A percentile compares a stretch with the other conserved stretches of the same genome.
Conservation (phyloP, 2,113 vertebrate species). For the Corvus moneduloides region DNA sequence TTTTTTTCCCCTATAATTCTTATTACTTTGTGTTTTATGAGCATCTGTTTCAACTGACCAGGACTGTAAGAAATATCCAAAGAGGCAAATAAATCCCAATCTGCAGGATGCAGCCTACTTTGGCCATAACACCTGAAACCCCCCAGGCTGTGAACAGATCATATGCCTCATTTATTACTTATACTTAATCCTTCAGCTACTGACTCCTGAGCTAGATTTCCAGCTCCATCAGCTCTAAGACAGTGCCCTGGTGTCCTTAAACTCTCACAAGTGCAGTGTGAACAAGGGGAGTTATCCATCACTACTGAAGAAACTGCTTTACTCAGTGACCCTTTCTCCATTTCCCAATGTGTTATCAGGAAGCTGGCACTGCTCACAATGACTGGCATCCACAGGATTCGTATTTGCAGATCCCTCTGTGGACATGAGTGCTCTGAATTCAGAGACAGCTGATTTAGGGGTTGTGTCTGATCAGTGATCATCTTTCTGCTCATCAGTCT, state of each 20-base stretch:
- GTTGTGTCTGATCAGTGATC: neutral
- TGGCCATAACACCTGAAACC: neutral
- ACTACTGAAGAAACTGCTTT: neutral
- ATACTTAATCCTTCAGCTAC: conserved; percentile 11
- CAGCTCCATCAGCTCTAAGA: neutral
- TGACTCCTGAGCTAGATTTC: neutral
- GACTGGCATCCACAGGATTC: neutral
- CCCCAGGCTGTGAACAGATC: neutral
- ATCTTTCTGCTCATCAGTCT: neutral
- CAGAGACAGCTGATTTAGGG: neutral
- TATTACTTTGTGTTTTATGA: neutral
- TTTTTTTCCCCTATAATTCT: neutral
- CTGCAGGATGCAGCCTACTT: neutral
- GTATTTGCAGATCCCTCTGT: neutral
- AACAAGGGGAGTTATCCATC: neutral
- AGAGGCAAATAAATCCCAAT: neutral
- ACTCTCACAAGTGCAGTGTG: neutral
- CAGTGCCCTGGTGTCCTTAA: neutral
- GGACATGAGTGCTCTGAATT: neutral
- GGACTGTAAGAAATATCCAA: neutral
- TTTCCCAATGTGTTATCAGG: neutral
- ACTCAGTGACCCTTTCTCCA: neutral
- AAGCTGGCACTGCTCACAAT: neutral
- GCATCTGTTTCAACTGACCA: conserved; percentile 24
- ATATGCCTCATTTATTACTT: conserved; percentile 12